phyloP scores from a whole-genome alignment of 2,113 vertebrate species.

The human (Homo sapiens) region GRCh38 chr12:123386501-123387000 shows the following conservation, averaged over 20 bases:
- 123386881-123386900: too few species aligned
- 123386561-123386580: not conserved
- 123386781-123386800: not conserved
- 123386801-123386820: not conserved
- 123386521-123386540: not conserved
- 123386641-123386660: not conserved
- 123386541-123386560: not conserved
- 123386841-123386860: not conserved
- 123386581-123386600: conserved; percentile 14
- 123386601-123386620: not conserved
- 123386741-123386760: not conserved
- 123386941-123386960: too few species aligned
- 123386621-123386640: not conserved
- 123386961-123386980: too few species aligned
- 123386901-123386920: too few species aligned
- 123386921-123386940: too few species aligned
- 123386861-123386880: not conserved
- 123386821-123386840: not conserved
- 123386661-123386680: not conserved
- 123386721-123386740: not conserved
- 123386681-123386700: not conserved
- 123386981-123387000: too few species aligned
- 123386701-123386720: not conserved
- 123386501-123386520: too few species aligned
- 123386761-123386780: not conserved